These are phyloP conservation scores for Hirtodrosophila duncani DNA, from an alignment of 2,888 invertebrate species.

Conservation along the genomic window DNA sequence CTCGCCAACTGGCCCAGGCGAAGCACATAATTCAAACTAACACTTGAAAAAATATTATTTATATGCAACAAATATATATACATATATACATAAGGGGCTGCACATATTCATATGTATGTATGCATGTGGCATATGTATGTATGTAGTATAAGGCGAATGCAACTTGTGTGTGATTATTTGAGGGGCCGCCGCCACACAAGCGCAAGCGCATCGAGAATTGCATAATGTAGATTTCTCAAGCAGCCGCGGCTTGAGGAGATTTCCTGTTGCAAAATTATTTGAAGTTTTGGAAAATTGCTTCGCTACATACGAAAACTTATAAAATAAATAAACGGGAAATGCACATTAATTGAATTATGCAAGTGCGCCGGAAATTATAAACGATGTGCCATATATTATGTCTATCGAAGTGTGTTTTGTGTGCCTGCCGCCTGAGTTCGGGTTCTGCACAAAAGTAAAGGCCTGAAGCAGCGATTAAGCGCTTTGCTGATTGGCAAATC, in stretches of 20 bases:
- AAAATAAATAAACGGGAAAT: slow-evolving; percentile 58
- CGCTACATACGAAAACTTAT: background rate
- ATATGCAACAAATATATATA: background rate
- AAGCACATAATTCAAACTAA: too few species aligned
- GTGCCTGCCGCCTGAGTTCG: too few species aligned
- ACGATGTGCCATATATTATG: slow-evolving; percentile 66
- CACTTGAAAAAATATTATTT: slow-evolving; percentile 3
- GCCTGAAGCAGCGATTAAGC: too few species aligned
- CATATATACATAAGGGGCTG: too few species aligned
- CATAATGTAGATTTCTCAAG: slow-evolving; percentile 5
- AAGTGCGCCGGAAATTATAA: slow-evolving; percentile 63
- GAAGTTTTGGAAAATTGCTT: too few species aligned
- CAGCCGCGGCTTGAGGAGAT: background rate
- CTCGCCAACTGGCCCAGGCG: too few species aligned
- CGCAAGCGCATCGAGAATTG: slow-evolving; percentile 20
- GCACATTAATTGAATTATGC: slow-evolving; percentile 65
- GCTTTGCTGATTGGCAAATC: slow-evolving; percentile 17
- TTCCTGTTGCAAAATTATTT: slow-evolving; percentile 9
- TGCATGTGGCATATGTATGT: too few species aligned
- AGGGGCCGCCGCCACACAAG: too few species aligned
- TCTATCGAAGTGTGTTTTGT: slow-evolving; percentile 14
- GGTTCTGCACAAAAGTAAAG: too few species aligned
- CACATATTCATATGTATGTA: too few species aligned
- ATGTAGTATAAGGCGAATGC: too few species aligned
- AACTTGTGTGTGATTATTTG: too few species aligned